A percentile compares a stretch with the other conserved stretches of the same genome.
Conservation (phyloP, 2,888 invertebrate species). For the Prenolepis imparis region DNA sequence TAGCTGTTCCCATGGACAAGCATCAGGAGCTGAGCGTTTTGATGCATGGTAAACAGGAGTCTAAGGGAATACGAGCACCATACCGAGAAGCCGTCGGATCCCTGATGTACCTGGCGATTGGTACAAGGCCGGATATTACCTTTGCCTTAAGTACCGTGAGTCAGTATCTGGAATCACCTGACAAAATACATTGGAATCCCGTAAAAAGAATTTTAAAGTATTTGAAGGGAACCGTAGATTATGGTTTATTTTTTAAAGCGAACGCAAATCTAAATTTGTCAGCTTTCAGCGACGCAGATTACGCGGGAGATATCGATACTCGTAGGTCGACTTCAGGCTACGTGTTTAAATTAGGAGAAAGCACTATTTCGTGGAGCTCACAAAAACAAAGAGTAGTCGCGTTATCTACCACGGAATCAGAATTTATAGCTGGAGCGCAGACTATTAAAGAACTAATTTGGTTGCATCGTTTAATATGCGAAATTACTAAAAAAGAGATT, state of each 20-base stretch:
- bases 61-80: not conserved
- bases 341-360: not conserved
- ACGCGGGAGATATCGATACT: not conserved
- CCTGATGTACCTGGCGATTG: not conserved
- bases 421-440: not conserved
- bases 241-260: not conserved
- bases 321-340: not conserved
- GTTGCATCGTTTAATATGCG: not conserved
- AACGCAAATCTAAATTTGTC: not conserved
- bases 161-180: not conserved
- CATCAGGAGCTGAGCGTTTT: not conserved
- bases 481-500: not conserved
- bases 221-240: not conserved
- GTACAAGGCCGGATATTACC: not conserved
- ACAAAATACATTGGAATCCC: not conserved
- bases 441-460: not conserved
- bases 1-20: not conserved
- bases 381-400: not conserved
- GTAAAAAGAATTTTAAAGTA: not conserved
- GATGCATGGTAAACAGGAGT: not conserved
- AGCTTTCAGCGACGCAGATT: not conserved
- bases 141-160: not conserved
- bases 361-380: not conserved
- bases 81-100: not conserved
- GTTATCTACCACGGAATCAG: not conserved